phyloP scores from a whole-genome alignment of 2,113 vertebrate genomes.

The Solenodon paradoxus region DNA sequence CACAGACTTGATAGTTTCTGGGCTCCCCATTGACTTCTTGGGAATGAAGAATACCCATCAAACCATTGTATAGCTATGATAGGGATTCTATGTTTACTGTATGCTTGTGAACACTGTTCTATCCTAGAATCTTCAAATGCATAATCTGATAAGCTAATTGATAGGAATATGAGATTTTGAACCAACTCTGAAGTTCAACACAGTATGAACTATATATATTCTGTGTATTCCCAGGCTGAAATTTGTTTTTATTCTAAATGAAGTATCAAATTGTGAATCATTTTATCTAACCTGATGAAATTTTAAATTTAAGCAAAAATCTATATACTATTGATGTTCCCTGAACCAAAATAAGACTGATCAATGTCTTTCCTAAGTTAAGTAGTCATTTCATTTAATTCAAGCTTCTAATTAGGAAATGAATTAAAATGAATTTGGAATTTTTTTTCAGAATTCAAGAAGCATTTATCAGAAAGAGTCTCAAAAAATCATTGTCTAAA shows the following conservation, averaged over 20 bases:
- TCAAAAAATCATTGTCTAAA: not conserved
- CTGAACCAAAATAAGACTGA: not conserved
- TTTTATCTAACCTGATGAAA: not conserved
- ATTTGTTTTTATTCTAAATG: not conserved
- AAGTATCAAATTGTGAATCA: conserved; percentile 27
- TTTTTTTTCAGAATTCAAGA: not conserved
- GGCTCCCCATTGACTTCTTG: not conserved
- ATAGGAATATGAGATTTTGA: not conserved
- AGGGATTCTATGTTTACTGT: not conserved
- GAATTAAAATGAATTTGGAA: not conserved
- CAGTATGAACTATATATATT: not conserved
- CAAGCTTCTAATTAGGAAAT: not conserved
- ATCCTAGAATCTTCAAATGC: not conserved
- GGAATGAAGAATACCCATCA: not conserved
- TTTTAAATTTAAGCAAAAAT: not conserved
- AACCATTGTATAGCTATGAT: not conserved
- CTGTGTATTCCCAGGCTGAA: not conserved
- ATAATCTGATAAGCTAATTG: not conserved
- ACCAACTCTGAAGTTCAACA: not conserved
- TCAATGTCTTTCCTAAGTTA: not conserved
- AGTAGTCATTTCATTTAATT: not conserved
- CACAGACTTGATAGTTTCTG: not conserved
- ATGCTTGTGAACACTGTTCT: not conserved
- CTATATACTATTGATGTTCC: not conserved
- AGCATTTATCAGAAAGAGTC: not conserved